Base-by-base conservation (phyloP, 2,797 vertebrate genomes). In the Pangasius mekongensis region DNA sequence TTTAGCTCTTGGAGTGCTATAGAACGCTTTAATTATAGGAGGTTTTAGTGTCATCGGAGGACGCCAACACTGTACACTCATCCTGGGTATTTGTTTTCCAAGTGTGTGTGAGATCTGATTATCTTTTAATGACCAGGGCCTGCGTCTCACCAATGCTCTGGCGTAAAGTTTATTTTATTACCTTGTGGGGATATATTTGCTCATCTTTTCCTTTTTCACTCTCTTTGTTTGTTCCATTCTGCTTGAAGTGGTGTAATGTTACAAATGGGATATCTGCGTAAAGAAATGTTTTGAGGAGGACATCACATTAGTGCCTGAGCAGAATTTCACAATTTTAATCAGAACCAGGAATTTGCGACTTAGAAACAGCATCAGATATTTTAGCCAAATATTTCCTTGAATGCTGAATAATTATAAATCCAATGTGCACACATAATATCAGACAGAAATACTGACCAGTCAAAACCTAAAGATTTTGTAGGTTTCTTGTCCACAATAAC, bases 51-150 rank as follows among this genome's bases (percentile, higher is more conserved):
- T 91, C 94, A 94, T 95, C 92, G 87, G 93, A 93, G 92, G 94
- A 94, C 91, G 90, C 80, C 76, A 76, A 91, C 95, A 94, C 94
- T 94, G 92, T 94, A 94, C 94, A 95, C 94, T 95, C 95, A 95
- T 96, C 93, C 94, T 93, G 93, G 92, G 90, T 95, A 95, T 97
- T 96, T 96, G 96, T 96, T 96, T 96, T 94, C 89, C 81, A 92
- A 93, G 93, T 91, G 77, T 86, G 87, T 81, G 81, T 93, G 93
- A 94, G 93, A 92, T 89, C 92, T 92, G 92, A 96, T 95, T 92
- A 94, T 94, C 93, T 96, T 96, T 95, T 96, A 96, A 96, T 95
- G 94, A 92, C 90, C 90, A 56, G 92, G 92, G 94, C 91, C 93
- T 95, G 94, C 89, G 92, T 91, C 92, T 93, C 94, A 92, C 89